Evolutionary conservation across 2,888 invertebrate species (phyloP).

Genomic region (Trissolcus brochymenae): DNA sequence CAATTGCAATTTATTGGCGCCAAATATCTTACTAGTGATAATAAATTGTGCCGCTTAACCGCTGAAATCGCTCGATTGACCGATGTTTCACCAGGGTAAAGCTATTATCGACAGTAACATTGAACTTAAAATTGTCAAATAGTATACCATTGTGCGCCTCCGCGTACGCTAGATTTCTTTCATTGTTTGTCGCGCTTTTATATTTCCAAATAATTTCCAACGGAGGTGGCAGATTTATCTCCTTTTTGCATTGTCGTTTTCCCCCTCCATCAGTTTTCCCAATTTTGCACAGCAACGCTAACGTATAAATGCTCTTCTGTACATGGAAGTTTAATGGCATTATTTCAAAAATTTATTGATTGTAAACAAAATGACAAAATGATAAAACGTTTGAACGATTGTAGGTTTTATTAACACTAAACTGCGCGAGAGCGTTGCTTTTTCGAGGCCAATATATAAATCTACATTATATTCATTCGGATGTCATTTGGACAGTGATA

Average conservation of each 20-base stretch:
- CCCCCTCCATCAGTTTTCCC: neutral
- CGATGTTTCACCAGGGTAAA: constrained; percentile 1
- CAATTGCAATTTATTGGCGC: constrained; percentile 1
- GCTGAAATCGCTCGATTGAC: constrained; percentile 4
- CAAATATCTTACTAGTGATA: constrained; percentile 7
- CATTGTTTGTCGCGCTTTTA: neutral
- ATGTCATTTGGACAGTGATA: constrained; percentile 8
- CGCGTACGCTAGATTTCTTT: too few species aligned
- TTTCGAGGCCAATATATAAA: too few species aligned
- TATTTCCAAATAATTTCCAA: neutral
- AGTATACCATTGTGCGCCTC: neutral
- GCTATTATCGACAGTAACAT: constrained; percentile 6
- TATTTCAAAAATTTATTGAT: constrained; percentile 3
- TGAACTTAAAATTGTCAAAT: constrained; percentile 5
- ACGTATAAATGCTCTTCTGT: neutral
- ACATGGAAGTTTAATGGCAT: neutral
- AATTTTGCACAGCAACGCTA: neutral
- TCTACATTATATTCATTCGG: constrained; percentile 10
- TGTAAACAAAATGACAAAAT: neutral
- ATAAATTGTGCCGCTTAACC: constrained; percentile 1
- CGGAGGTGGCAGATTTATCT: neutral
- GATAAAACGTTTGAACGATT: too few species aligned
- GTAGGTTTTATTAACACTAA: too few species aligned
- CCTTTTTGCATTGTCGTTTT: neutral
- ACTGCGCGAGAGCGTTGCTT: too few species aligned